These are phyloP conservation scores for Ptychochromis oligacanthus DNA, from an alignment of 2,113 vertebrate genomes.

Conservation along the genomic window DNA sequence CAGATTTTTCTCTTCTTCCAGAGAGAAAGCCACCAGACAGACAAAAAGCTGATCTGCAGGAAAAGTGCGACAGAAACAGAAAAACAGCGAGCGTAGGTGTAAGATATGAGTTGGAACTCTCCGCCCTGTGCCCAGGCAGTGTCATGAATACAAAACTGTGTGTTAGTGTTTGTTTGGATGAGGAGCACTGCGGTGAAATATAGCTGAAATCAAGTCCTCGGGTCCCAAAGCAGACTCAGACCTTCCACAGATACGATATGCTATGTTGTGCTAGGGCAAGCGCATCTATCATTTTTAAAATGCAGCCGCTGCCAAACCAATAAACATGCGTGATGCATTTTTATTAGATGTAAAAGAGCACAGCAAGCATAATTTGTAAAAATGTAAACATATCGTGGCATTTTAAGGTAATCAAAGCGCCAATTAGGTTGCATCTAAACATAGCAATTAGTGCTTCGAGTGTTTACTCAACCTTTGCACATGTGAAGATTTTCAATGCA, in stretches of 20 bases:
- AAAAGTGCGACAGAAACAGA: neutral
- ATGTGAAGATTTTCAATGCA: neutral
- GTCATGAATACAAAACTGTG: constrained; percentile 53
- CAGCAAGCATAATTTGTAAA: neutral
- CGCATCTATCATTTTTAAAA: neutral
- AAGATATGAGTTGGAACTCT: constrained; percentile 40
- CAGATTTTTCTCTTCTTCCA: neutral
- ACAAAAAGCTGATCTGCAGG: constrained; percentile 20
- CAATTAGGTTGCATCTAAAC: constrained; percentile 9
- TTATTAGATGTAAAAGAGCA: neutral
- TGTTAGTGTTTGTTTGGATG: constrained; percentile 46
- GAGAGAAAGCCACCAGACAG: constrained; percentile 19
- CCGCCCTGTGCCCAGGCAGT: constrained; percentile 26
- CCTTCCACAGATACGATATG: constrained; percentile 9
- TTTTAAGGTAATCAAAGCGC: constrained; percentile 1
- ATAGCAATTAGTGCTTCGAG: constrained; percentile 1
- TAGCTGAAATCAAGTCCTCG: constrained; percentile 24
- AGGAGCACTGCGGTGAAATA: constrained; percentile 48
- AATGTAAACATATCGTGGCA: neutral
- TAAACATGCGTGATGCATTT: neutral
- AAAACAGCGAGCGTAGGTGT: constrained; percentile 21
- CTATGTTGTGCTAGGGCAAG: neutral
- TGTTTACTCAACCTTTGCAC: neutral
- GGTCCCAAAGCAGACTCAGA: constrained; percentile 20
- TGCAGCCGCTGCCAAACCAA: neutral